A percentile compares a stretch with the other conserved stretches of the same genome.
phyloP scores from a whole-genome alignment of 2,113 vertebrate species.

The Dicaeum eximium region DNA sequence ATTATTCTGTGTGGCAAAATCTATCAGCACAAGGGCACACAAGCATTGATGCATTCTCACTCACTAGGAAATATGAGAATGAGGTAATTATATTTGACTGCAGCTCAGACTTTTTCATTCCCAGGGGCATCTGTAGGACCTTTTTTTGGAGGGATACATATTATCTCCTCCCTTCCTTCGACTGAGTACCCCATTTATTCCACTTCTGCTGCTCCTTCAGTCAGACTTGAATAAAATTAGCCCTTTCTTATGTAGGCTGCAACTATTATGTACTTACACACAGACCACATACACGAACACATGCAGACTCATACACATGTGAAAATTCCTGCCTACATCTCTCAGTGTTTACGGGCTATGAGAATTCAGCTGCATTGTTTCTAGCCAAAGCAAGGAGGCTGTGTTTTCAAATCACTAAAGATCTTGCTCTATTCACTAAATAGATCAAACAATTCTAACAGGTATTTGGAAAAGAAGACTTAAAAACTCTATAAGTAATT shows the following conservation, averaged over 20 bases:
- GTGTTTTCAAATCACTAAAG: not conserved
- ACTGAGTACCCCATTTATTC: not conserved
- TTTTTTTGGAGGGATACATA: not conserved
- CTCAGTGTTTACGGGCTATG: not conserved
- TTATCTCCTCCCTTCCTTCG: not conserved
- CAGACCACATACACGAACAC: not conserved
- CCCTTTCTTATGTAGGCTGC: not conserved
- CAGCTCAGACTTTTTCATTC: not conserved
- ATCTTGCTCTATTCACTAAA: not conserved
- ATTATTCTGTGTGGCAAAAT: constrained; percentile 71
- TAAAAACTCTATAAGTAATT: not conserved
- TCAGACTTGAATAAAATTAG: constrained; percentile 22
- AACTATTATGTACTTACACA: not conserved
- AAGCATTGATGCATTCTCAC: constrained; percentile 38
- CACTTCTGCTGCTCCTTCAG: not conserved
- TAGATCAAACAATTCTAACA: not conserved
- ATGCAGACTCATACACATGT: not conserved
- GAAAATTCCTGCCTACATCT: not conserved
- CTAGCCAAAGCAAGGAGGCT: not conserved
- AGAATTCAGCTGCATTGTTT: not conserved
- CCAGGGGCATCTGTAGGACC: not conserved
- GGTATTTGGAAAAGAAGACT: not conserved
- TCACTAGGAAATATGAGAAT: constrained; percentile 46
- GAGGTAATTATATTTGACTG: constrained; percentile 56
- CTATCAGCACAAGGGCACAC: constrained; percentile 65